phyloP scores from a whole-genome alignment of 1,140 invertebrate genomes.

The Drosophila jambulina region DNA sequence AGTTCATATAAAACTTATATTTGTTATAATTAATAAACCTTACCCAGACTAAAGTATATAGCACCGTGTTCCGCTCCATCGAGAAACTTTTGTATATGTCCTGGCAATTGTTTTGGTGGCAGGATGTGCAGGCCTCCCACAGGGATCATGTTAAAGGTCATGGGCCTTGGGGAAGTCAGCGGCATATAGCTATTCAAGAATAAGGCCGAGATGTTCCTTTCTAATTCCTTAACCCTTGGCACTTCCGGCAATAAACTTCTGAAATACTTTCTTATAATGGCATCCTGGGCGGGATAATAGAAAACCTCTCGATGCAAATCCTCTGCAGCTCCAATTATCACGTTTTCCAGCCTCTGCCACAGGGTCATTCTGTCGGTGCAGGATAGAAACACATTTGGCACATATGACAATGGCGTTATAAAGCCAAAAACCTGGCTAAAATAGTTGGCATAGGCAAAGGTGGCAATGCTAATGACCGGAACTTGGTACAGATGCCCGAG shows the following conservation, averaged over 20 bases:
- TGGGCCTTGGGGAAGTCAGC: slow-evolving; percentile 84
- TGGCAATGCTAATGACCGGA: slow-evolving; percentile 70
- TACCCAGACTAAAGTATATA: slow-evolving; percentile 87
- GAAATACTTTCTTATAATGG: slow-evolving; percentile 67
- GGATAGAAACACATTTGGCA: slow-evolving; percentile 64
- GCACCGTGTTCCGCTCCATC: slow-evolving; percentile 85
- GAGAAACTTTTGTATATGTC: slow-evolving; percentile 69
- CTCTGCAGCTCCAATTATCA: slow-evolving; percentile 36
- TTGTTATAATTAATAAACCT: background rate
- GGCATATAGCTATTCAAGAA: slow-evolving; percentile 86
- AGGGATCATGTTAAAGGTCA: slow-evolving; percentile 85
- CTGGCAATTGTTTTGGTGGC: slow-evolving; percentile 74
- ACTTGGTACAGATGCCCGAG: slow-evolving; percentile 83
- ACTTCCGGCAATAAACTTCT: slow-evolving; percentile 29
- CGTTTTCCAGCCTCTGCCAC: slow-evolving; percentile 77
- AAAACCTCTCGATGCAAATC: slow-evolving; percentile 42
- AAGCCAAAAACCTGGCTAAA: slow-evolving; percentile 76
- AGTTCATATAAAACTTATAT: background rate
- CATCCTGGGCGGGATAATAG: slow-evolving; percentile 73
- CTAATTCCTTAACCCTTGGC: slow-evolving; percentile 85
- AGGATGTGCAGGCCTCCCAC: slow-evolving; percentile 86
- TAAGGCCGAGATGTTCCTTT: slow-evolving; percentile 86
- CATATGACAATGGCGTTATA: slow-evolving; percentile 73
- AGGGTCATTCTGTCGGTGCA: slow-evolving; percentile 79
- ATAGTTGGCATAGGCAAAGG: slow-evolving; percentile 77